Percentiles rank a stretch among this genome's conserved stretches.
Evolutionary conservation across 2,797 vertebrate species (phyloP).

Genomic region (Gymnocypris eckloni): DNA sequence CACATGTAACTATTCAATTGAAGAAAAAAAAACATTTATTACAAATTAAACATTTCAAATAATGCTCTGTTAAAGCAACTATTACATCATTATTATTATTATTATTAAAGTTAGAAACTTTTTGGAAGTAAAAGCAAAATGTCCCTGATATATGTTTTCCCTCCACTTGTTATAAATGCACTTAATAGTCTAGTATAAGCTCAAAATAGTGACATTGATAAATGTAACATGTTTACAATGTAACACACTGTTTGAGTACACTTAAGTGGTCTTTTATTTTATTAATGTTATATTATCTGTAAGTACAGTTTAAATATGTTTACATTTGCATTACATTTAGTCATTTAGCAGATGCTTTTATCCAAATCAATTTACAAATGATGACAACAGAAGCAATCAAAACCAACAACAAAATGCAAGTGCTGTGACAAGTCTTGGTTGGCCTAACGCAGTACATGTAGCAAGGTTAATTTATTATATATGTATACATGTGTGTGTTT

Average conservation of each 20-base stretch:
- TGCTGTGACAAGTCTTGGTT: too few species aligned
- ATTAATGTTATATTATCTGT: background rate
- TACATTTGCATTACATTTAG: background rate
- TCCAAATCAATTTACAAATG: too few species aligned
- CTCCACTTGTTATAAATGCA: background rate
- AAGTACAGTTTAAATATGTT: background rate
- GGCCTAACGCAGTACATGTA: too few species aligned
- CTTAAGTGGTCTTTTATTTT: background rate
- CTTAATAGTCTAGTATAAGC: background rate
- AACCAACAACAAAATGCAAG: too few species aligned
- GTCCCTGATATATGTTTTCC: background rate
- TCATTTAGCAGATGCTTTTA: too few species aligned
- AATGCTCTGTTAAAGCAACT: background rate
- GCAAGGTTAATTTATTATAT: too few species aligned
- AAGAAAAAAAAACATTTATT: background rate
- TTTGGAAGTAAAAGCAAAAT: background rate
- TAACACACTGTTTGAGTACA: too few species aligned
- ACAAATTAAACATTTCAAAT: background rate
- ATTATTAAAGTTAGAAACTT: background rate
- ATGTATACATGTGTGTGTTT: too few species aligned
- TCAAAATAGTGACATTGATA: background rate
- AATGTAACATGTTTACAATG: background rate
- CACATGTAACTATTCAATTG: background rate
- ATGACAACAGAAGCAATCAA: too few species aligned
- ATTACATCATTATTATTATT: background rate